Conservation (phyloP, 1,140 invertebrate genomes). For the Zaprionus vittiger region DNA sequence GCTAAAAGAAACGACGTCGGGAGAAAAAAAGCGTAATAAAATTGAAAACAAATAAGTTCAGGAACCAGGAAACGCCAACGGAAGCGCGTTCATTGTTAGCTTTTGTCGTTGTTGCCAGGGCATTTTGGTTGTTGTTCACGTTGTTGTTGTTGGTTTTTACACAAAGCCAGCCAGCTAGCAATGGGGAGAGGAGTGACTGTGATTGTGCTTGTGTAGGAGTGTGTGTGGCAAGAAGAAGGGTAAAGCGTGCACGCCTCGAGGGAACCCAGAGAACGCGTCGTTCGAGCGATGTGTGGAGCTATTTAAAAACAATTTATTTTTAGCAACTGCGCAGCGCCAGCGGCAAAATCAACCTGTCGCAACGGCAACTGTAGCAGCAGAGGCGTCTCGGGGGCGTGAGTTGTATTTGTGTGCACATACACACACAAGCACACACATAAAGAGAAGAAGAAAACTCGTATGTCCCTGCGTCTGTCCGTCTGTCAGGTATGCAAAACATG, state of each 20-base stretch:
- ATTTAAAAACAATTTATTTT: slow-evolving; percentile 82
- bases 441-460: slow-evolving; percentile 3
- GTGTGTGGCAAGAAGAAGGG: slow-evolving; percentile 27
- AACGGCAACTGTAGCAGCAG: slow-evolving; percentile 13
- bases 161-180: slow-evolving; percentile 12
- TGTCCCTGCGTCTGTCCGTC: slow-evolving; percentile 18
- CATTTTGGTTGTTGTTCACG: slow-evolving; percentile 37
- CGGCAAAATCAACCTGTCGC: slow-evolving; percentile 66
- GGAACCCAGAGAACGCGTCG: slow-evolving; percentile 7
- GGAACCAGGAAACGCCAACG: slow-evolving; percentile 53
- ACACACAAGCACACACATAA: background rate
- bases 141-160: slow-evolving; percentile 34
- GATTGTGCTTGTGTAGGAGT: background rate
- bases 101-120: slow-evolving; percentile 51
- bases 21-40: slow-evolving; percentile 46
- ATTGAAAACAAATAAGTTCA: slow-evolving; percentile 77
- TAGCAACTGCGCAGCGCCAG: slow-evolving; percentile 69
- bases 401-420: background rate
- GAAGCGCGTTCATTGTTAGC: slow-evolving; percentile 68
- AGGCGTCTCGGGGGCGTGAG: slow-evolving; percentile 10
- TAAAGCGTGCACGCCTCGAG: slow-evolving; percentile 17
- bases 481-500: slow-evolving; percentile 76
- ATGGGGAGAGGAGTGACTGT: background rate
- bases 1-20: background rate
- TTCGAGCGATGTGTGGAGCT: slow-evolving; percentile 65